Base-by-base conservation (phyloP, 2,888 invertebrate genomes). In the Lepidochrysops patricia region DNA sequence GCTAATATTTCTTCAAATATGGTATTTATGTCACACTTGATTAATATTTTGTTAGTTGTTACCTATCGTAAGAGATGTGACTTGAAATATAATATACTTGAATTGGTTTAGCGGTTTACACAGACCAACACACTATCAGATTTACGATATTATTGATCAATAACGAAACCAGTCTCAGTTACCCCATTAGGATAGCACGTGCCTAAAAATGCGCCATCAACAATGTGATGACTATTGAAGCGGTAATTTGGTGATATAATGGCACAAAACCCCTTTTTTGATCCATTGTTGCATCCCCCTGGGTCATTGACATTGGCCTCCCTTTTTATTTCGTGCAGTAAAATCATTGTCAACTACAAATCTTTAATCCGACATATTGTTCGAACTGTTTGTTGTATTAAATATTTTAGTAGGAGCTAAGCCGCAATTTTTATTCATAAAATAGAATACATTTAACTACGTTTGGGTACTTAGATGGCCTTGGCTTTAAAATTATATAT, bases 271-370 rank as follows among this genome's bases (percentile, higher is more conserved):
- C 88, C 86, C 78, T 80, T 85, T n/a, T 88, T 75, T 73, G 75
- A 72, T 77, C 75, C 76, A 82, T 86, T 87, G 83, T 84, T 84
- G 80, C 74, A 68, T 71, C 74, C 79, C 79, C 79, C 79, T 76
- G 70, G 88, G 87, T 89, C 88, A 75, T 84, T 89, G 88, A 88
- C 88, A 85, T 84, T 82, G 80, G 82, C 80, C 85, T 73, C 84
- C 74, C 74, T 79, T 74, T 73, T 77, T 70, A 74, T 80, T 75
- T 70, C 72, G 75, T 84, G 84, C 79, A 75, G 75, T 75, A 15
- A 4, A n/a, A 27, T 50, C 50, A 50, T 50, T 52, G 52, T 52
- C 52, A 52, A 27, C 52, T 52, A 43, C 12, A 43, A 43, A 43
- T 43, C 43, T 43, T 4, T 43, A 43, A 43, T 43, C 23, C 43